Evolutionary conservation across 37 sponge, comb jelly and placozoan genomes (phyloP).

Genomic region (Halisarca cf. caerulea): DNA sequence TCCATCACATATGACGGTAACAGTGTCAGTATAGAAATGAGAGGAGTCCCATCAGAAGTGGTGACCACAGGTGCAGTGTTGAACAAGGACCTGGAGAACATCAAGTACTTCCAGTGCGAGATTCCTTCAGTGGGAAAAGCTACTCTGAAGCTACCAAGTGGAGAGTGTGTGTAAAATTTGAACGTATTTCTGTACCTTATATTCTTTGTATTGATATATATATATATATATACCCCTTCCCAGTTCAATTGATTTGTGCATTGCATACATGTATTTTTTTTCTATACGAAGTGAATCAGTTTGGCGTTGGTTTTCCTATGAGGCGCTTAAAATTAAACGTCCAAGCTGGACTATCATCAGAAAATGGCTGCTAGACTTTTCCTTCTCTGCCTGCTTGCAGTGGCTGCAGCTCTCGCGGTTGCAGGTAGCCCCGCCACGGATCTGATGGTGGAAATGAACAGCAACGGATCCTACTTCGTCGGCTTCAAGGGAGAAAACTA

Average conservation of each 20-base stretch:
- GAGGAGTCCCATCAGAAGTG: constrained; percentile 56
- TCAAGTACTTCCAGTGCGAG: constrained; percentile 40
- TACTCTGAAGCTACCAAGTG: constrained; percentile 12
- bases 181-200: no score
- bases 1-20: neutral
- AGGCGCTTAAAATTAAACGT: no score
- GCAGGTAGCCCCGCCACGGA: neutral
- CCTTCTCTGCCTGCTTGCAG: no score
- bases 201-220: neutral
- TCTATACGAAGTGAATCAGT: no score
- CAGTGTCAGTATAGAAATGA: constrained; percentile 34
- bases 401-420: no score
- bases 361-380: no score
- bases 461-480: neutral
- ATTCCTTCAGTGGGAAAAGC: constrained; percentile 34
- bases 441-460: neutral
- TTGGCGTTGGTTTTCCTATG: no score
- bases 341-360: no score
- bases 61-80: constrained; percentile 30
- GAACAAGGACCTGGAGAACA: neutral
- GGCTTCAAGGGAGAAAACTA: neutral
- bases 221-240: neutral
- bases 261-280: no score
- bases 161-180: constrained; percentile 1
- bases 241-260: neutral